A percentile compares a stretch with the other conserved stretches of the same genome.
Evolutionary conservation across 2,797 vertebrate genomes (phyloP).

Genomic region (Cichlasoma orientale): DNA sequence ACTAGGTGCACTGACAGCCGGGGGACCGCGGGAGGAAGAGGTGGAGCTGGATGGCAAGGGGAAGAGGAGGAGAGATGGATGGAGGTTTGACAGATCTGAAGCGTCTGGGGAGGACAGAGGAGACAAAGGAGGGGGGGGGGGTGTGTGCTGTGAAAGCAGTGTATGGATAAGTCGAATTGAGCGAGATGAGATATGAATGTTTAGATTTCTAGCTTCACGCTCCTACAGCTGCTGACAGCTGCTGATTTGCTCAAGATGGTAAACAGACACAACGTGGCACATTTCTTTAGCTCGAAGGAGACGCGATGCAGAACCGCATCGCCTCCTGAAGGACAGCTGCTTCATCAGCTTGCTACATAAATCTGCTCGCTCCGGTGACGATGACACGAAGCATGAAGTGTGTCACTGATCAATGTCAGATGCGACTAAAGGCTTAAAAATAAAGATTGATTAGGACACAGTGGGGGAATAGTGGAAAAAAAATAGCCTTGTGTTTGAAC

Average conservation of each 20-base stretch:
- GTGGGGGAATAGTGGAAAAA: not conserved
- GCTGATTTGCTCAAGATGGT: constrained; percentile 19
- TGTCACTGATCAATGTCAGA: not conserved
- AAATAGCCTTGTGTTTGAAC: not conserved
- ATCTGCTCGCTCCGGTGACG: not conserved
- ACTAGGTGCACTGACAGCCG: constrained; percentile 60
- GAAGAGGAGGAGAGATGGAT: constrained; percentile 24
- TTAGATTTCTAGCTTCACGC: constrained; percentile 1
- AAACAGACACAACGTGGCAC: constrained; percentile 14
- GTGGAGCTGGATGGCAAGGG: constrained; percentile 30
- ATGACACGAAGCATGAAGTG: not conserved
- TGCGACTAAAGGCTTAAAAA: not conserved
- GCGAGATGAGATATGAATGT: constrained; percentile 22
- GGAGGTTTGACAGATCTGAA: constrained; percentile 41
- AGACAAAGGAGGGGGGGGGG: not conserved
- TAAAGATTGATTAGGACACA: not conserved
- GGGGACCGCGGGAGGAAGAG: constrained; percentile 45
- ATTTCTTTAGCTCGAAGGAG: not conserved
- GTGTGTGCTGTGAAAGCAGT: not conserved
- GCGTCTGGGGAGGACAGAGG: constrained; percentile 16
- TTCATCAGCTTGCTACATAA: constrained; percentile 51
- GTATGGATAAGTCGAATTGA: constrained; percentile 11
- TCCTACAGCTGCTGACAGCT: constrained; percentile 10
- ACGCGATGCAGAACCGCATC: not conserved
- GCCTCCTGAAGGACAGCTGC: constrained; percentile 6